Evolutionary conservation across 92 coral and sea anemone species (phyloP).

Genomic region (Phenganax subtilis): DNA sequence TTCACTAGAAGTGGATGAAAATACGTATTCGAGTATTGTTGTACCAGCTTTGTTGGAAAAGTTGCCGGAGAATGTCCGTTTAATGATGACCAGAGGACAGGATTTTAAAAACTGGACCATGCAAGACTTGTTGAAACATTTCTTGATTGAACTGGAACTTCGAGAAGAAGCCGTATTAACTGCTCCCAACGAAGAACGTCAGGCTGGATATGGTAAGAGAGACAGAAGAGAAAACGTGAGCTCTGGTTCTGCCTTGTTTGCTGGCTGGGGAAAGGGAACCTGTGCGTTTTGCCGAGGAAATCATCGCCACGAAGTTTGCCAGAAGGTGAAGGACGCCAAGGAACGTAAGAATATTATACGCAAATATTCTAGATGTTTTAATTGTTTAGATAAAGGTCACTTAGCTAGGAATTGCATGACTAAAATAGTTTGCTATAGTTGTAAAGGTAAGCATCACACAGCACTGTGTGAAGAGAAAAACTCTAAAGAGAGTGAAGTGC

Average conservation of each 20-base stretch:
- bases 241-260: not conserved
- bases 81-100: not conserved
- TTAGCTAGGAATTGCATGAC: not conserved
- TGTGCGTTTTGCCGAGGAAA: conserved; percentile 45
- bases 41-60: conserved; percentile 1
- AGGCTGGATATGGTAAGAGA: not conserved
- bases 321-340: too few relatives aligned
- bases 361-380: not conserved
- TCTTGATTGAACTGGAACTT: not conserved
- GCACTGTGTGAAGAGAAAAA: too few relatives aligned
- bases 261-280: not conserved
- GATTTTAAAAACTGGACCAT: conserved; percentile 7
- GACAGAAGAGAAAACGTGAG: not conserved
- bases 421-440: not conserved
- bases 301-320: not conserved
- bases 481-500: too few relatives aligned
- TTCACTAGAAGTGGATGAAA: not conserved
- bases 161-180: too few relatives aligned
- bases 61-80: conserved; percentile 3
- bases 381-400: not conserved
- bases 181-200: too few relatives aligned
- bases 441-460: not conserved
- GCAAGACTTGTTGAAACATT: not conserved
- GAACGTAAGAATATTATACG: too few relatives aligned
- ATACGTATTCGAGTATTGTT: not conserved